A percentile compares a stretch with the other conserved stretches of the same genome.
Evolutionary conservation across 2,113 vertebrate species (phyloP).

Genomic region (Oceanodroma tethys): DNA sequence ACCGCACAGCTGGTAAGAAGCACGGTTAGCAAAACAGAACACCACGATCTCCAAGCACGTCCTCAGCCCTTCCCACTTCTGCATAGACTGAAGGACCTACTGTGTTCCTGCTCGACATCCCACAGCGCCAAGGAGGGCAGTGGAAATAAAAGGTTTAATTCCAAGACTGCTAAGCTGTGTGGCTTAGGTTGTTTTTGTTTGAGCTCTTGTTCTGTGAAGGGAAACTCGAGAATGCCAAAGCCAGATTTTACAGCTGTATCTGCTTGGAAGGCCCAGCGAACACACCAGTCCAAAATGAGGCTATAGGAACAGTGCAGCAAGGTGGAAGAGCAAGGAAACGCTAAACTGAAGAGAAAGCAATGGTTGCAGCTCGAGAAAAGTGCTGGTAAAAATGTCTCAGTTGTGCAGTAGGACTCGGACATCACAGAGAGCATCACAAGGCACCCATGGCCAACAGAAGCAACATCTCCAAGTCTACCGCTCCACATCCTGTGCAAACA

Average conservation of each 20-base stretch:
- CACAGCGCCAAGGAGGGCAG: background rate
- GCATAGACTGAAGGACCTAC: background rate
- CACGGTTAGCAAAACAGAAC: fast-evolving
- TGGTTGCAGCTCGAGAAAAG: background rate
- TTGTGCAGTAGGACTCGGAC: background rate
- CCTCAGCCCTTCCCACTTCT: background rate
- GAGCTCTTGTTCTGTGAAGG: background rate
- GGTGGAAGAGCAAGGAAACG: background rate
- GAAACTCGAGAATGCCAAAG: background rate
- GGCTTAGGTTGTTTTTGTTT: background rate
- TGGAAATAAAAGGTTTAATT: background rate
- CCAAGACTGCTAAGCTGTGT: background rate
- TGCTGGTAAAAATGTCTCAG: background rate
- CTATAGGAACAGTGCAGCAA: fast-evolving
- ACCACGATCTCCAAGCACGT: fast-evolving
- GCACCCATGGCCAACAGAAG: background rate
- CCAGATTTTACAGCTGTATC: background rate
- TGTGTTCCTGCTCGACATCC: background rate
- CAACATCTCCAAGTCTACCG: background rate
- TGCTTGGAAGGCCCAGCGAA: background rate
- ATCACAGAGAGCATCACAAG: background rate
- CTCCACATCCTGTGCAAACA: background rate
- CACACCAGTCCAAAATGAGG: background rate
- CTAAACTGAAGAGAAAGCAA: background rate
- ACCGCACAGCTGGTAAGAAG: fast-evolving